A percentile compares a stretch with the other conserved stretches of the same genome.
phyloP scores from a whole-genome alignment of 2,888 invertebrate species.

The Hermaeophaga mercurialis region DNA sequence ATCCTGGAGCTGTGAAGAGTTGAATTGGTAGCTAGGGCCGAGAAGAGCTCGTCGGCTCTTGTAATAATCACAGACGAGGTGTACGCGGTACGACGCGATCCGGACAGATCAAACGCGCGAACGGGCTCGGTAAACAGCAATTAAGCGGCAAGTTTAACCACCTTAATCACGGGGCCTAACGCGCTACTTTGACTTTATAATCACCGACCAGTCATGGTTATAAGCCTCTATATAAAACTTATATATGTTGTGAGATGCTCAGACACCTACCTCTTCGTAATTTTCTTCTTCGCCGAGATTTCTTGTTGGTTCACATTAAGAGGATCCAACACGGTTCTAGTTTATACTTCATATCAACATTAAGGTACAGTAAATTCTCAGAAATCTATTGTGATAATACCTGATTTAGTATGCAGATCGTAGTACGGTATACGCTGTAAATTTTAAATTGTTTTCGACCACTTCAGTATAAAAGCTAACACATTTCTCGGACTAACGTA shows the following conservation, averaged over 20 bases:
- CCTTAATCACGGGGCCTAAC: slow-evolving; percentile 57
- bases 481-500: no score
- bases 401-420: no score
- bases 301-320: no score
- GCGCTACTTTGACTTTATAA: slow-evolving; percentile 58
- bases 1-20: slow-evolving; percentile 51
- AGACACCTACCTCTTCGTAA: slow-evolving; percentile 22
- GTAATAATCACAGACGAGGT: slow-evolving; percentile 57
- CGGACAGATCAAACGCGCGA: slow-evolving; percentile 58
- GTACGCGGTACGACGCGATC: slow-evolving; percentile 52
- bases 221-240: slow-evolving; percentile 44
- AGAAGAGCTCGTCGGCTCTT: slow-evolving; percentile 53
- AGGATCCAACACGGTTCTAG: no score
- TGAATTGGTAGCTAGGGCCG: slow-evolving; percentile 56
- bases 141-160: slow-evolving; percentile 58
- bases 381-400: no score
- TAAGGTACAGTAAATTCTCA: no score
- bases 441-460: no score
- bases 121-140: slow-evolving; percentile 59
- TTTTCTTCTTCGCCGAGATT: no score
- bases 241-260: slow-evolving; percentile 24
- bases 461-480: no score
- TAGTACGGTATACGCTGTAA: no score
- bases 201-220: slow-evolving; percentile 54
- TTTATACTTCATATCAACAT: no score